Percentiles rank a stretch among this genome's conserved stretches.
phyloP scores from a whole-genome alignment of 30 jellyfish, hydroid and myxozoan species.

The Chironex yamaguchii region DNA sequence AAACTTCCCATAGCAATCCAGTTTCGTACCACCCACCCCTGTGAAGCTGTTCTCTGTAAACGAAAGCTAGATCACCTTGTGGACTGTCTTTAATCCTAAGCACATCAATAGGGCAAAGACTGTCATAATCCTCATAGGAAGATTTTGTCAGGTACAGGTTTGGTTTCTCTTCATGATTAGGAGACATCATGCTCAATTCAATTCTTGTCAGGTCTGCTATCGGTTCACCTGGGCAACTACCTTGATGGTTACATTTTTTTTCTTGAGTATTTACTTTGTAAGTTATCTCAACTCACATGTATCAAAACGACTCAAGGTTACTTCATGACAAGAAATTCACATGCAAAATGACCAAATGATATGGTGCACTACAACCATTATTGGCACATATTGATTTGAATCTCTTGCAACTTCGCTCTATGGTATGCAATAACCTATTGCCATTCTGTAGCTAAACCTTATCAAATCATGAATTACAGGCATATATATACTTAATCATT shows the following conservation, averaged over 20 bases:
- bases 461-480: too few relatives aligned
- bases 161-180: slow-evolving; percentile 44
- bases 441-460: too few relatives aligned
- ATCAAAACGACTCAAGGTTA: too few relatives aligned
- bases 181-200: slow-evolving; percentile 87
- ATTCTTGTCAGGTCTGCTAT: slow-evolving; percentile 76
- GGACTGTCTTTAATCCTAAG: slow-evolving; percentile 74
- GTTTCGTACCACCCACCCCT: slow-evolving; percentile 62
- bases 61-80: slow-evolving; percentile 64
- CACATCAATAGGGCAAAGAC: slow-evolving; percentile 71
- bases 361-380: too few relatives aligned
- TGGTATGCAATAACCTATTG: too few relatives aligned
- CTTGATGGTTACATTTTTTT: slow-evolving; percentile 61
- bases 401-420: too few relatives aligned
- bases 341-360: too few relatives aligned
- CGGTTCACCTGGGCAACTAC: slow-evolving; percentile 69
- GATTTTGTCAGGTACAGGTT: slow-evolving; percentile 42
- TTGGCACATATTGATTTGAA: too few relatives aligned
- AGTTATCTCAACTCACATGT: too few relatives aligned
- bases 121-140: slow-evolving; percentile 68
- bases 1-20: slow-evolving; percentile 49
- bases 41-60: slow-evolving; percentile 61
- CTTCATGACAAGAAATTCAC: too few relatives aligned
- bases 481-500: too few relatives aligned
- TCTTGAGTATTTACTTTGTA: slow-evolving; percentile 54